Evolutionary conservation across 2,888 invertebrate genomes (phyloP).

Genomic region (Nephrotoma flavescens): DNA sequence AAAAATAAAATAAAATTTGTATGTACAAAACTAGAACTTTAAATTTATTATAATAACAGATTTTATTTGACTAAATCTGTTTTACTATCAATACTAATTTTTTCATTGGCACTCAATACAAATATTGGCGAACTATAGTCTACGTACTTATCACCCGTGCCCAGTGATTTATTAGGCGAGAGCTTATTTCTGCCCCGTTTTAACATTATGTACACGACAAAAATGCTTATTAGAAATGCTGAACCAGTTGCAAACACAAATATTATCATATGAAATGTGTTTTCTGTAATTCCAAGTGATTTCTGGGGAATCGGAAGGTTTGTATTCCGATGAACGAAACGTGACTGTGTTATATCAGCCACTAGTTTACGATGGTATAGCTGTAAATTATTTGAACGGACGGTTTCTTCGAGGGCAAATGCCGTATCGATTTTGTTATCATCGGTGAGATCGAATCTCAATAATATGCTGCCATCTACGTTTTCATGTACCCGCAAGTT

Average conservation of each 20-base stretch:
- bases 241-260: conserved; percentile 65
- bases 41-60: neutral
- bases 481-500: conserved; percentile 38
- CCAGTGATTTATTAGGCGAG: conserved; percentile 12
- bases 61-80: neutral
- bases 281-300: conserved; percentile 26
- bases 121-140: conserved; percentile 32
- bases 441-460: conserved; percentile 53
- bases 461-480: conserved; percentile 34
- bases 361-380: conserved; percentile 29
- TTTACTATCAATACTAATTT: conserved; percentile 6
- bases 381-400: conserved; percentile 30
- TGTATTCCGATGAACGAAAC: conserved; percentile 38
- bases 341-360: conserved; percentile 48
- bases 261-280: conserved; percentile 54
- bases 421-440: conserved; percentile 63
- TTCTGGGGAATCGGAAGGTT: conserved; percentile 20
- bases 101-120: conserved; percentile 24
- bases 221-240: conserved; percentile 62
- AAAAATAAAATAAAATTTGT: neutral
- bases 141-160: conserved; percentile 21
- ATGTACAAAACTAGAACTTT: neutral
- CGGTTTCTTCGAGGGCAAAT: conserved; percentile 64
- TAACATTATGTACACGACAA: conserved; percentile 58
- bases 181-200: conserved; percentile 41